phyloP scores from a whole-genome alignment of 2,888 invertebrate genomes.

The Volucella zonaria region DNA sequence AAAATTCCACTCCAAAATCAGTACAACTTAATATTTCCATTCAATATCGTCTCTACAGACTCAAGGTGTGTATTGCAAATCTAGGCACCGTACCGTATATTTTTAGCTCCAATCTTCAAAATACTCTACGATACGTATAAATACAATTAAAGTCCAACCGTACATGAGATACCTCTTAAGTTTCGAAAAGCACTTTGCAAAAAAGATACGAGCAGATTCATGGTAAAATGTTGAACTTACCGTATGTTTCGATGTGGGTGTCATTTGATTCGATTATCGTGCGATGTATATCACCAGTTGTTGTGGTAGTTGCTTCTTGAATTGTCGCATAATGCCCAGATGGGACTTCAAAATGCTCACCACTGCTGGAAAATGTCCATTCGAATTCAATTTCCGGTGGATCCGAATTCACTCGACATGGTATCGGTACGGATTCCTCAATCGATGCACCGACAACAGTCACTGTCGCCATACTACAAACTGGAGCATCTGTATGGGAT shows the following conservation, averaged over 20 bases:
- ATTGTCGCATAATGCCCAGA: conserved; percentile 85
- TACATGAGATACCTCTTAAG: too few relatives aligned
- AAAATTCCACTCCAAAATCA: too few relatives aligned
- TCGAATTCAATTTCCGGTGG: conserved; percentile 92
- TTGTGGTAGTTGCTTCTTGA: conserved; percentile 84
- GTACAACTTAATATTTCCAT: too few relatives aligned
- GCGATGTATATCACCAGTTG: conserved; percentile 81
- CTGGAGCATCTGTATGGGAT: conserved; percentile 89
- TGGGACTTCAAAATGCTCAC: conserved; percentile 91
- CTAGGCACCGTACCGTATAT: too few relatives aligned
- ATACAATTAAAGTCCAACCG: too few relatives aligned
- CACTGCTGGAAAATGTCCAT: conserved; percentile 96
- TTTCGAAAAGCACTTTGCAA: too few relatives aligned
- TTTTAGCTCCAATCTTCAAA: too few relatives aligned
- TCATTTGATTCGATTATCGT: conserved; percentile 82
- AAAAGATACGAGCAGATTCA: too few relatives aligned
- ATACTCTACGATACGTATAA: too few relatives aligned
- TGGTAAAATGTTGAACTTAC: conserved; percentile 76
- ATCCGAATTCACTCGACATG: conserved; percentile 94
- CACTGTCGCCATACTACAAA: conserved; percentile 88
- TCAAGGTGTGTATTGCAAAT: too few relatives aligned
- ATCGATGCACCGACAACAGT: conserved; percentile 92
- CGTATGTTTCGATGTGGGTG: conserved; percentile 82
- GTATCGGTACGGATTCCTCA: conserved; percentile 90
- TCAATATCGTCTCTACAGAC: too few relatives aligned